Evolutionary conservation across 2,113 vertebrate species (phyloP), one percentile per base, ranked within the genome.

Genomic region (Triplophysa siluroides): DNA sequence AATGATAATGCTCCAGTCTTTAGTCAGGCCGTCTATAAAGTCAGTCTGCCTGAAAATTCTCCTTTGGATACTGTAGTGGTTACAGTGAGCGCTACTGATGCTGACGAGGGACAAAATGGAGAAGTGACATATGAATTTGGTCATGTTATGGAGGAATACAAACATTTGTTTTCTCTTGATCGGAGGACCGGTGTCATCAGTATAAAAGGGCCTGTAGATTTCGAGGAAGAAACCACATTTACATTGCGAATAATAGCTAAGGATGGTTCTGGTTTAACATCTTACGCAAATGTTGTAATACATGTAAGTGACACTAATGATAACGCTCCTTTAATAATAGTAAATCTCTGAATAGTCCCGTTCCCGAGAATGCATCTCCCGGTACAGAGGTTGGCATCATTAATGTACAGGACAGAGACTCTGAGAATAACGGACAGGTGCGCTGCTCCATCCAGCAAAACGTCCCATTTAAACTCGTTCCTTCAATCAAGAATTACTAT

Each of bases 321-420:
- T 16, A 94, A 95, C 29, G 81, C 81, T 0, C 93, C 90, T n/a
- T 84, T 90, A 11, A 81, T 94, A 19, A 78, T 79, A 1, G 5
- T 92, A 10, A 92, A 24, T 92, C 92, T 1, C 41, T 92, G 5
- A 87, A 63, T 3, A 88, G 65, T 12, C 84, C 88, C 0, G 3
- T 93, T 16, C 84, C 87, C 1, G 93, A 94, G 69, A 90, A 89
- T 9, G 79, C 82, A 0, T 78, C 84, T 68, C 87, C 86, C 45
- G 91, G 89, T 72, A 91, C 93, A 69, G 89, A 92, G 56, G 86
- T 94, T 1, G 91, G 91, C 63, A 90, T 94, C 85, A 91, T 94
- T 74, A 92, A 93, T 64, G 89, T 92, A 0, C 89, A 88, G 66
- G 92, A 94, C 61, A 67, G 50, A 86, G 93, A 94, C 80, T 92